Percentiles rank a stretch among this genome's conserved stretches.
Conservation (phyloP, 1,140 invertebrate species). For the Drosophila watanabei region DNA sequence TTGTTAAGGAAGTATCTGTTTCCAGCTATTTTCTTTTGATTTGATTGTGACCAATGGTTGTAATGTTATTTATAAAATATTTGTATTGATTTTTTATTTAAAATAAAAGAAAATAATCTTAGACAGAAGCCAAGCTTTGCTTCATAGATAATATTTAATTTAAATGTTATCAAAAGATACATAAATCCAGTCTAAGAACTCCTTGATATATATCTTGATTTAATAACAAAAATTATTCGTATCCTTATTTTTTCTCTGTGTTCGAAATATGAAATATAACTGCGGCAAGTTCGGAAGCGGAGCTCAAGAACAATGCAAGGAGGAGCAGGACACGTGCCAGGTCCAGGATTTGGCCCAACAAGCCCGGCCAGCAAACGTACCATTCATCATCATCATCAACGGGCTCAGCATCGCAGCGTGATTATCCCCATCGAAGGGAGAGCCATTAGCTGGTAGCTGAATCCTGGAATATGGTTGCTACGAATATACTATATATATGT, state of each 20-base stretch:
- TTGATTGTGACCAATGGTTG: neutral
- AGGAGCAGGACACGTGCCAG: slow-evolving; percentile 55
- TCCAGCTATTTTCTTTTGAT: neutral
- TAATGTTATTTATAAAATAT: neutral
- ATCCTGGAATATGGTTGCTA: slow-evolving; percentile 10
- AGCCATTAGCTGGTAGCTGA: slow-evolving; percentile 56
- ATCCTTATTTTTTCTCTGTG: neutral
- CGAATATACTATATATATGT: neutral
- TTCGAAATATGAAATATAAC: slow-evolving; percentile 78
- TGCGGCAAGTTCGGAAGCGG: slow-evolving; percentile 63
- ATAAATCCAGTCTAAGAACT: too few species aligned
- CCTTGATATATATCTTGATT: neutral
- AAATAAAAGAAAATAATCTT: too few species aligned
- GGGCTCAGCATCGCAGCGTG: slow-evolving; percentile 29
- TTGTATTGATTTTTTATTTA: too few species aligned
- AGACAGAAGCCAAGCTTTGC: too few species aligned
- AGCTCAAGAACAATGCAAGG: slow-evolving; percentile 57
- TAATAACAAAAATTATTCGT: too few species aligned
- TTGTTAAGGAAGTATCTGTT: accelerated
- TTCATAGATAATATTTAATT: too few species aligned
- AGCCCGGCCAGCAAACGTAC: slow-evolving; percentile 45
- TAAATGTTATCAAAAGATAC: too few species aligned
- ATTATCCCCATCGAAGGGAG: slow-evolving; percentile 48
- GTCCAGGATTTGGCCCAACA: slow-evolving; percentile 38
- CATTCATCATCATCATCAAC: slow-evolving; percentile 77